phyloP scores from a whole-genome alignment of 2,113 vertebrate species.

The Apus apus region DNA sequence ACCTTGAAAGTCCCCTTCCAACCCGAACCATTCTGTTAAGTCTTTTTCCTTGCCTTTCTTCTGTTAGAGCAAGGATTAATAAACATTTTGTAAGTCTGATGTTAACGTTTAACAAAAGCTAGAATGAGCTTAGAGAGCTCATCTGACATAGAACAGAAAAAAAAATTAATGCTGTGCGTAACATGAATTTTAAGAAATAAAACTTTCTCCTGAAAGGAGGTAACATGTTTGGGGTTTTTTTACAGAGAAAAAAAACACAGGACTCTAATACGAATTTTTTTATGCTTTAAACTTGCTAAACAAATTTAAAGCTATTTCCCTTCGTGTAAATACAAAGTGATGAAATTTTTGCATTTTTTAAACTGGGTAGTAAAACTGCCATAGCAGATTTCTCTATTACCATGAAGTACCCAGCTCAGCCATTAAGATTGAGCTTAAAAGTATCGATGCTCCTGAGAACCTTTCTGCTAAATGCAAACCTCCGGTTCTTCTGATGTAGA shows the following conservation, averaged over 20 bases:
- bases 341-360: neutral
- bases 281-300: neutral
- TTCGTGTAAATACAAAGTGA: neutral
- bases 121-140: neutral
- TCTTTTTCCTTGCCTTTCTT: neutral
- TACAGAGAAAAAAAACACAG: neutral
- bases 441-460: neutral
- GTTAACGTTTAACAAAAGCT: constrained; percentile 9
- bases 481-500: neutral
- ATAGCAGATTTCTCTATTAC: neutral
- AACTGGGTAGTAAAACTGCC: neutral
- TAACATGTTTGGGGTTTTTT: neutral
- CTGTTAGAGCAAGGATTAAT: constrained; percentile 5
- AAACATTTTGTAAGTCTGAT: neutral
- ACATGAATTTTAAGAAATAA: neutral
- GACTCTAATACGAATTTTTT: neutral
- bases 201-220: neutral
- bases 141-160: neutral
- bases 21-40: no score
- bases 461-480: neutral
- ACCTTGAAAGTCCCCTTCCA: no score
- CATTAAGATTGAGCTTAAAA: neutral
- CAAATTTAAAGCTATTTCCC: neutral
- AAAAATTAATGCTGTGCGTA: neutral
- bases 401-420: neutral